Base-by-base conservation (phyloP, 1,140 invertebrate species). In the Cephus cinctus region DNA sequence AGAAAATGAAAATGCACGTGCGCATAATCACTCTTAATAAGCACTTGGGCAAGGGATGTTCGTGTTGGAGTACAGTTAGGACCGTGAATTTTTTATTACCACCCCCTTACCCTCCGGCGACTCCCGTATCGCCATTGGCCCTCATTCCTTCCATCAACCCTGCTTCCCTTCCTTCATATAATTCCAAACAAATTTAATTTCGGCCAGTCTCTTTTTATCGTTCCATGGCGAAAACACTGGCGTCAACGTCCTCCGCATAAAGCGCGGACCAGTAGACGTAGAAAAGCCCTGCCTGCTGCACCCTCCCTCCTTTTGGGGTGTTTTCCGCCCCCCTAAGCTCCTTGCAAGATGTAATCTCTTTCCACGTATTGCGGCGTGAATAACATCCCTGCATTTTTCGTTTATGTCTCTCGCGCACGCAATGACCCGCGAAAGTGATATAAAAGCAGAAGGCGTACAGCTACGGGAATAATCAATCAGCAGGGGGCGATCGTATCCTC, bases 1-100 rank as follows among this genome's bases (percentile, higher is more conserved):
- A 40, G 45, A 39, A 41, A 53, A 44, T 53, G 39, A 53, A 48
- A 48, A 53, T 46, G 51, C 40, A 53, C 46, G 43, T 45, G 25
- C 5, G 36, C 27, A 47, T 54, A 54, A 54, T 54, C 36, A 54
- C 42, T 41, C 31, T 36, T 54, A 46, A 54, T 54, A 54, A 50
- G 47, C 35, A 42, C 50, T 43, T 35, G 38, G 39, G 23, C 20
- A 30, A 44, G 43, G 36, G 43, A 21, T 25, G n/a, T 43, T 50
- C 41, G 48, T 44, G 48, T 23, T 42, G 35, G 9, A 16, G 35
- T 15, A 38, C 42, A 27, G 41, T 44, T 50, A 50, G 39, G 42
- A 31, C 23, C 21, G 25, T 6, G 31, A 45, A n/a, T 20, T 34
- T 35, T 32, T 30, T 44, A 32, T 44, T 34, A 18, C 34, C 11